A percentile compares a stretch with the other conserved stretches of the same genome.
Evolutionary conservation across 2,888 invertebrate species (phyloP).

Genomic region (Stenichneumon culpator): DNA sequence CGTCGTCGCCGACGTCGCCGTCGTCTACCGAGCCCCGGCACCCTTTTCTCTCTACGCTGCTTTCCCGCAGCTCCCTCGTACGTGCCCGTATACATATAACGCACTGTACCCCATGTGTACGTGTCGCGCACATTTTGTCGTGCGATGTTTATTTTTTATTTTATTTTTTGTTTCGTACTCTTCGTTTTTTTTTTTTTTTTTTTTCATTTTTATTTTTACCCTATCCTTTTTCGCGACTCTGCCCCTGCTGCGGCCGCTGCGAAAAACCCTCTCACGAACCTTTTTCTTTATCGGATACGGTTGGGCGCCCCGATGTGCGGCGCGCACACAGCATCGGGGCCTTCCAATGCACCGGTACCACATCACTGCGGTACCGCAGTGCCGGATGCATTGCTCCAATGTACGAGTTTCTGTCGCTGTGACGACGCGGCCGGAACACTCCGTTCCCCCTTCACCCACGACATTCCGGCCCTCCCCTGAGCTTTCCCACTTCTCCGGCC

Average conservation of each 20-base stretch:
- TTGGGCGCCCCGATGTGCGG: slow-evolving; percentile 28
- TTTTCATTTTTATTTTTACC: slow-evolving; percentile 3
- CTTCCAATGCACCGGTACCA: slow-evolving; percentile 39
- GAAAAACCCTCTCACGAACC: slow-evolving; percentile 40
- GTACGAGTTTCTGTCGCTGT: slow-evolving; percentile 40
- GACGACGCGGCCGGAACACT: slow-evolving; percentile 33
- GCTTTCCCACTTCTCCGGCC: slow-evolving; percentile 3
- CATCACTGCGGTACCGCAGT: slow-evolving; percentile 23
- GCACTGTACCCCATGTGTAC: slow-evolving; percentile 48
- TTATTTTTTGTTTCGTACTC: neutral
- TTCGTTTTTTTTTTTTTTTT: slow-evolving; percentile 20
- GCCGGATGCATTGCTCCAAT: slow-evolving; percentile 37
- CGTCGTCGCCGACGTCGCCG: slow-evolving; percentile 36
- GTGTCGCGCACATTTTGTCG: slow-evolving; percentile 65
- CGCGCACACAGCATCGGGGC: slow-evolving; percentile 1
- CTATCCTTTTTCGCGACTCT: slow-evolving; percentile 29
- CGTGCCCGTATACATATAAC: slow-evolving; percentile 41
- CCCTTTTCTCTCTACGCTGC: slow-evolving; percentile 24
- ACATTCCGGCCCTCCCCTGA: neutral
- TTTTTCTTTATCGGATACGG: slow-evolving; percentile 59
- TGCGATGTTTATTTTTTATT: slow-evolving; percentile 53
- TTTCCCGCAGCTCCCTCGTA: slow-evolving; percentile 17
- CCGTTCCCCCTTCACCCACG: slow-evolving; percentile 2
- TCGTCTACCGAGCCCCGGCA: slow-evolving; percentile 28
- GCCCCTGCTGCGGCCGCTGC: neutral